Evolutionary conservation across 2,113 vertebrate genomes (phyloP), one percentile per base, ranked within the genome.

Genomic region (cat (Felis catus)): DNA sequence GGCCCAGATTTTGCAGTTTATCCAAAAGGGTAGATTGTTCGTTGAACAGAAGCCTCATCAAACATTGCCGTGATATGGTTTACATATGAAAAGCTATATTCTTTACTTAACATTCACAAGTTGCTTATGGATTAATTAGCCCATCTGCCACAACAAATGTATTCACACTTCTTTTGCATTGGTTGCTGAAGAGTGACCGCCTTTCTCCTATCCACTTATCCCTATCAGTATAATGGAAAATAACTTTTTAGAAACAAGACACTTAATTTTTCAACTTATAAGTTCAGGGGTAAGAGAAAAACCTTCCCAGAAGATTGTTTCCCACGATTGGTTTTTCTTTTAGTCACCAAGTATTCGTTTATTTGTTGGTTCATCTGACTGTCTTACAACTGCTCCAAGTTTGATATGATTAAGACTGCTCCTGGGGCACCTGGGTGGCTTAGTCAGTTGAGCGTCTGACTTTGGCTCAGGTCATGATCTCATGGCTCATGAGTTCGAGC

Each of bases 111-210:
- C 98, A 99, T 99, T 99, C 99, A 98, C 98, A 95, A 98, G 97
- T 98, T 99, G 98, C 98, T 98, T 98, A 97, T 98, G 98, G 98
- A 99, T 99, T 99, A 99, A 99, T 99, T 99, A 99, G 98, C 98
- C 99, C 99, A 99, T 99, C 99, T 99, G 99, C 98, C 98, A 95
- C 98, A 98, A 98, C 97, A 98, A 98, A 98, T 98, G 96, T 97
- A 98, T 98, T 98, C 97, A 81, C 71, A 79, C 89, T 91, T 98
- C 96, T 97, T 97, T 98, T 98, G 97, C 98, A 98, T 97, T 95
- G 92, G 98, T 96, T 98, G 93, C 96, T 98, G 29, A 97, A 95
- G 97, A 98, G 96, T 97, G 81, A 98, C 96, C 98, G 93, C 96
- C 97, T 98, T 90, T 91, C 97, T 92, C 95, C 97, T 97, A 89